These are phyloP conservation scores for Anas platyrhynchos DNA, from an alignment of 2,113 vertebrate genomes.

Conservation along the genomic window DNA sequence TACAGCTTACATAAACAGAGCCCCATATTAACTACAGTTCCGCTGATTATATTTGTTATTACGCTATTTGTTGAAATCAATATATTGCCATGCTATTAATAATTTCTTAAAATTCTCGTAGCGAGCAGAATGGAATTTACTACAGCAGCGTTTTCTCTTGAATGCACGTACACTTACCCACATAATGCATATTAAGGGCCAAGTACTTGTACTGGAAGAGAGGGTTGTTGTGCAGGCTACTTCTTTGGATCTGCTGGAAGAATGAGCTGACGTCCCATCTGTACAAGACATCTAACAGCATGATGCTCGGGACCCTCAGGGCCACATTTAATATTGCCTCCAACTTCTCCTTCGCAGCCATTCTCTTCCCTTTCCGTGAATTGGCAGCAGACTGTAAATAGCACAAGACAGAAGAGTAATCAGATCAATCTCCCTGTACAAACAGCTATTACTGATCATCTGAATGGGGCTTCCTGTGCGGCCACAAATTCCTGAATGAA, in stretches of 20 bases:
- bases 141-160: not conserved
- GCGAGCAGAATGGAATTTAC: not conserved
- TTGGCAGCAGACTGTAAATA: conserved; percentile 71
- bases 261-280: conserved; percentile 98
- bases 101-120: not conserved
- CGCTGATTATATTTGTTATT: not conserved
- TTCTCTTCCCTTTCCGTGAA: conserved; percentile 73
- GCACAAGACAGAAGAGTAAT: conserved; percentile 62
- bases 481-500: conserved; percentile 45
- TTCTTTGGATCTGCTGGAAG: conserved; percentile 99
- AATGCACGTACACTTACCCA: conserved; percentile 83
- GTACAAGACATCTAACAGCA: conserved; percentile 97
- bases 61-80: not conserved
- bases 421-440: conserved; percentile 61
- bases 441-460: conserved; percentile 44
- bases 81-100: not conserved
- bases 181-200: conserved; percentile 98
- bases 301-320: conserved; percentile 96
- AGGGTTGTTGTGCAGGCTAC: conserved; percentile 95
- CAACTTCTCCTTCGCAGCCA: conserved; percentile 92
- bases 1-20: not conserved
- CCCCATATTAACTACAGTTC: not conserved
- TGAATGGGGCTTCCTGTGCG: conserved; percentile 15
- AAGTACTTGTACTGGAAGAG: conserved; percentile 99
- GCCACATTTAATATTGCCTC: conserved; percentile 98